Evolutionary conservation across 2,113 vertebrate species (phyloP), one percentile per base, ranked within the genome.

Genomic region (Passer montanus): DNA sequence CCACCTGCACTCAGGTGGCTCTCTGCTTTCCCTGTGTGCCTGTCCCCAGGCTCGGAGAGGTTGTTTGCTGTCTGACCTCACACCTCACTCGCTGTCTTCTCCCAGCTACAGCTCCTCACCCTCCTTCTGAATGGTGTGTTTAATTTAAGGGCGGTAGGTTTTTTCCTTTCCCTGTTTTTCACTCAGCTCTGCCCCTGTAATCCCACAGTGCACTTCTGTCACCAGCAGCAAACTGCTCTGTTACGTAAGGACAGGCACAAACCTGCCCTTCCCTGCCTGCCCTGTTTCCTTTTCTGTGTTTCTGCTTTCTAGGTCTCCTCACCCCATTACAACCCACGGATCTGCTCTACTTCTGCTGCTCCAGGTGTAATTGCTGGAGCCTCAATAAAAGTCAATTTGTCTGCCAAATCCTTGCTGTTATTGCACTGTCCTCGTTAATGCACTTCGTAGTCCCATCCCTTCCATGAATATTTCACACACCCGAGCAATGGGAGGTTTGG

Each of bases 231-330:
- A 50, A 35, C 33, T 72, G 50, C 47, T 62, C 43, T 0, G 0
- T 91, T 70, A 56, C 0, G 0, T n/a, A 81, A 89, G 43, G 55
- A 81, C 35, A 52, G 60, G 23, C 33, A n/a, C 35, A 78, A 46
- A 31, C 39, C 83, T 66, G 68, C 50, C 50, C 30, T 47, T 31
- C 49, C 35, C 90, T 30, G 41, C 67, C 50, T 58, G 90, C 44
- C 63, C 85, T 13, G 18, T 15, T 97, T 94, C 90, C 86, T 83
- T 84, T 80, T 90, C 91, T 84, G 60, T 37, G 35, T 78, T 92
- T 78, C 64, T 92, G 92, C 90, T 93, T 96, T 93, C 94, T 77
- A 94, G 83, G 85, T 88, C 94, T 96, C 87, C 68, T 66, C 22
- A 55, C 41, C 21, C 67, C 82, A 16, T 49, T 19, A 44, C 15